Evolutionary conservation across 1,140 invertebrate species (phyloP).

Genomic region (Drosophila busckii): DNA sequence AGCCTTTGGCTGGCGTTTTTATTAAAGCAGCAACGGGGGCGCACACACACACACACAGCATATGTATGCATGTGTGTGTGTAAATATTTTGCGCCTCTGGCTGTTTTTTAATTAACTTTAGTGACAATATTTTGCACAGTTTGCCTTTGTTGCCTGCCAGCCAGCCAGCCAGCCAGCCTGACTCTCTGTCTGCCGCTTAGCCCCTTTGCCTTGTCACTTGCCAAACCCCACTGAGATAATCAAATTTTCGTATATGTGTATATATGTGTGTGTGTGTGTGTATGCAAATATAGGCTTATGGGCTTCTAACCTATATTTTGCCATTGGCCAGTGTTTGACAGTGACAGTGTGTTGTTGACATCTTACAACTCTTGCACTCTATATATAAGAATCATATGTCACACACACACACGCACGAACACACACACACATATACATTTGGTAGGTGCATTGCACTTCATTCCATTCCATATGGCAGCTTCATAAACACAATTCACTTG

Average conservation of each 20-base stretch:
- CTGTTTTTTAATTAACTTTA: constrained; percentile 78
- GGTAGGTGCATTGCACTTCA: constrained; percentile 50
- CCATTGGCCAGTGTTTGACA: constrained; percentile 31
- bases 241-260: constrained; percentile 36
- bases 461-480: neutral
- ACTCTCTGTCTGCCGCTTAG: neutral
- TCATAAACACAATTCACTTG: constrained; percentile 48
- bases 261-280: constrained; percentile 15
- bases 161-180: neutral
- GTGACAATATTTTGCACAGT: constrained; percentile 70
- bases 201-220: neutral
- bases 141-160: constrained; percentile 27
- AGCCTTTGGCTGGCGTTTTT: constrained; percentile 55
- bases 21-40: constrained; percentile 69
- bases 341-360: constrained; percentile 58
- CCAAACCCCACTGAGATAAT: constrained; percentile 47
- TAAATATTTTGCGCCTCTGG: constrained; percentile 53
- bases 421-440: constrained; percentile 39
- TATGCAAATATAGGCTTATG: constrained; percentile 55
- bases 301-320: constrained; percentile 54
- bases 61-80: constrained; percentile 23
- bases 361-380: constrained; percentile 45
- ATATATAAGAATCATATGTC: constrained; percentile 36
- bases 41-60: too few relatives aligned
- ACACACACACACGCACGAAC: constrained; percentile 22